Conservation (phyloP, 1,140 invertebrate species). For the Geopemphigus sp. region DNA sequence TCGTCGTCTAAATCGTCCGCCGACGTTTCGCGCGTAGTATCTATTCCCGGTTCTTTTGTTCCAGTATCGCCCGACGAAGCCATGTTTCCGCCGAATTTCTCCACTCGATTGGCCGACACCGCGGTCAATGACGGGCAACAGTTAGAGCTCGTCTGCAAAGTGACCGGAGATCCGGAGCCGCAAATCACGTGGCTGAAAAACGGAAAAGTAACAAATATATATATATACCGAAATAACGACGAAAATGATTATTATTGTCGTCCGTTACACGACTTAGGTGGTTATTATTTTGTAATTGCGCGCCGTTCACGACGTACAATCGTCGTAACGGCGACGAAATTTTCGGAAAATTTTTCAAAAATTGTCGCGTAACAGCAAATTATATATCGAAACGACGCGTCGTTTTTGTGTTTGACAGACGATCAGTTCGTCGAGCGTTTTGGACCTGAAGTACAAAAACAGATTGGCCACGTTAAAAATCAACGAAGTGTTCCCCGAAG, state of each 20-base stretch:
- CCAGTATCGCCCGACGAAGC: slow-evolving; percentile 80
- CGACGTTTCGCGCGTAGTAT: too few species aligned
- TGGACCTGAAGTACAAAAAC: slow-evolving; percentile 88
- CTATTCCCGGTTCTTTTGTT: too few species aligned
- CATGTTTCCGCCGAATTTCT: slow-evolving; percentile 83
- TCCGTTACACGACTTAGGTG: too few species aligned
- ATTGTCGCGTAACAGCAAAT: too few species aligned
- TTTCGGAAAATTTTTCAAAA: too few species aligned
- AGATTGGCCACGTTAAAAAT: slow-evolving; percentile 81
- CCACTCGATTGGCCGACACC: slow-evolving; percentile 67
- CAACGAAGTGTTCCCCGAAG: slow-evolving; percentile 89
- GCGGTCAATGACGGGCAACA: slow-evolving; percentile 79
- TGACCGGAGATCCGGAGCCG: slow-evolving; percentile 88
- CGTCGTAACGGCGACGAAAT: too few species aligned
- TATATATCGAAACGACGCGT: too few species aligned
- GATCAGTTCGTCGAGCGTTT: slow-evolving; percentile 75
- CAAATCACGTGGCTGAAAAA: slow-evolving; percentile 84
- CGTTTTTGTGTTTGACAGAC: slow-evolving; percentile 54
- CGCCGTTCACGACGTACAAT: too few species aligned
- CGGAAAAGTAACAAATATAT: slow-evolving; percentile 67
- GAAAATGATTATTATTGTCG: too few species aligned
- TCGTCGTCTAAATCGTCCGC: too few species aligned
- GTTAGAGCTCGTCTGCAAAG: slow-evolving; percentile 72
- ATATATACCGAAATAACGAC: too few species aligned
- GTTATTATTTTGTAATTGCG: too few species aligned